These are phyloP conservation scores for Heteromyza rotundicornis DNA, from an alignment of 2,888 invertebrate species.

Conservation along the genomic window DNA sequence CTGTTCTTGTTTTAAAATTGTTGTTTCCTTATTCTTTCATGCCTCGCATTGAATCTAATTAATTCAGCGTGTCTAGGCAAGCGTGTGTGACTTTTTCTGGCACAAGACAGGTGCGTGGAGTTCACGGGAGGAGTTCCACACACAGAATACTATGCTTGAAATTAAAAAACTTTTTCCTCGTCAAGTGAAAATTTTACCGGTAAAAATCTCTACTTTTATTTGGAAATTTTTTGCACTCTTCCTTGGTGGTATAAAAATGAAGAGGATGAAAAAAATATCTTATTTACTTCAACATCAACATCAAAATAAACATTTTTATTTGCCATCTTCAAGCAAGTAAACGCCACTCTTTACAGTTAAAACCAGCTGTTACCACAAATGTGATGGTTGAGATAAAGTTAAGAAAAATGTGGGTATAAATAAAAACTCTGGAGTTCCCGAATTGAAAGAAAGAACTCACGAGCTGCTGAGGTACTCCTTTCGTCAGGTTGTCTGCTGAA, in stretches of 20 bases:
- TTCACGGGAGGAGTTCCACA: slow-evolving; percentile 27
- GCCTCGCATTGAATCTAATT: slow-evolving; percentile 49
- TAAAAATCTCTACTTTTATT: neutral
- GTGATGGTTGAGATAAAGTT: too few relatives aligned
- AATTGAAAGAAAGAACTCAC: neutral
- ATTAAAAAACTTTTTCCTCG: slow-evolving; percentile 45
- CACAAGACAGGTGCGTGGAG: slow-evolving; percentile 44
- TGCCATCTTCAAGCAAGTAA: slow-evolving; percentile 1
- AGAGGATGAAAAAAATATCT: too few relatives aligned
- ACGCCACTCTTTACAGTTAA: slow-evolving; percentile 25
- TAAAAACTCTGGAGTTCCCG: too few relatives aligned
- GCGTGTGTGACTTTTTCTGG: slow-evolving; percentile 51
- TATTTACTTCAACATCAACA: slow-evolving; percentile 14
- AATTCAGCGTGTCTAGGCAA: slow-evolving; percentile 45
- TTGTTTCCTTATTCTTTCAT: slow-evolving; percentile 29
- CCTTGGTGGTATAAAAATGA: too few relatives aligned
- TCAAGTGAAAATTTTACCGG: slow-evolving; percentile 5
- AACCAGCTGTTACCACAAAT: slow-evolving; percentile 37
- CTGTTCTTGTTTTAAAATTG: neutral
- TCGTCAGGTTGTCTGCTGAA: slow-evolving; percentile 15
- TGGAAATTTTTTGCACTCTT: neutral
- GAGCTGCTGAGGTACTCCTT: slow-evolving; percentile 21
- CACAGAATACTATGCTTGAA: slow-evolving; percentile 30
- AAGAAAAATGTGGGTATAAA: neutral
- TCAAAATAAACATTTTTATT: slow-evolving; percentile 20